A percentile compares a stretch with the other conserved stretches of the same genome.
These are phyloP conservation scores for Columba livia DNA, from an alignment of 2,113 vertebrate species.

Conservation along the genomic window DNA sequence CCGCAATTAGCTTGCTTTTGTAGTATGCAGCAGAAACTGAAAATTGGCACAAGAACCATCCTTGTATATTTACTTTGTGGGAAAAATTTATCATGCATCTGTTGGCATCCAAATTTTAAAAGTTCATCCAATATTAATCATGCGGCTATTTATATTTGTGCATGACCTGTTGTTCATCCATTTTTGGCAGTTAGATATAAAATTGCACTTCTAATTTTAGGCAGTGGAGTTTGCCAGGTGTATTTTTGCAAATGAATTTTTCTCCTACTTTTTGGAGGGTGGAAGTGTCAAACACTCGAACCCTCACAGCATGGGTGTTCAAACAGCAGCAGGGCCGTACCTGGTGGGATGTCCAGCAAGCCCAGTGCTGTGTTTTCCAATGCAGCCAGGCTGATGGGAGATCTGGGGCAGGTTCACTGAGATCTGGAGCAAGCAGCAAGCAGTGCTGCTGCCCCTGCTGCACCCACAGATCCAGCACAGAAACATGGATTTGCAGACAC, in stretches of 20 bases:
- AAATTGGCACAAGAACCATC: not conserved
- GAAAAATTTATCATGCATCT: not conserved
- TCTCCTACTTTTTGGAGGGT: not conserved
- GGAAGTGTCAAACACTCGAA: not conserved
- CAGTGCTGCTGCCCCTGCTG: too few relatives aligned
- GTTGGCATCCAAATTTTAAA: not conserved
- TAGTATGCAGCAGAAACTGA: not conserved
- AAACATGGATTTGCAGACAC: too few relatives aligned
- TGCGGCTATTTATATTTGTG: not conserved
- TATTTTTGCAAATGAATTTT: not conserved
- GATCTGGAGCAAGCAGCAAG: not conserved
- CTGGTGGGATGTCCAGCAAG: not conserved
- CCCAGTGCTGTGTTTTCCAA: not conserved
- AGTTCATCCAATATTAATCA: constrained; percentile 21
- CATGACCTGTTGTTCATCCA: not conserved
- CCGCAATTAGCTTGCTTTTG: not conserved
- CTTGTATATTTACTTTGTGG: not conserved
- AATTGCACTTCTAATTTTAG: constrained; percentile 4
- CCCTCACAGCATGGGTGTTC: not conserved
- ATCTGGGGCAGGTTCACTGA: not conserved
- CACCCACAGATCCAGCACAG: too few relatives aligned
- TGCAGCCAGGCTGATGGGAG: fast-evolving
- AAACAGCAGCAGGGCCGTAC: fast-evolving
- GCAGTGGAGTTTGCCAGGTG: not conserved
- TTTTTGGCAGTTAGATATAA: not conserved